Conservation (phyloP, 2,888 invertebrate genomes). For the Cephus spinipes region DNA sequence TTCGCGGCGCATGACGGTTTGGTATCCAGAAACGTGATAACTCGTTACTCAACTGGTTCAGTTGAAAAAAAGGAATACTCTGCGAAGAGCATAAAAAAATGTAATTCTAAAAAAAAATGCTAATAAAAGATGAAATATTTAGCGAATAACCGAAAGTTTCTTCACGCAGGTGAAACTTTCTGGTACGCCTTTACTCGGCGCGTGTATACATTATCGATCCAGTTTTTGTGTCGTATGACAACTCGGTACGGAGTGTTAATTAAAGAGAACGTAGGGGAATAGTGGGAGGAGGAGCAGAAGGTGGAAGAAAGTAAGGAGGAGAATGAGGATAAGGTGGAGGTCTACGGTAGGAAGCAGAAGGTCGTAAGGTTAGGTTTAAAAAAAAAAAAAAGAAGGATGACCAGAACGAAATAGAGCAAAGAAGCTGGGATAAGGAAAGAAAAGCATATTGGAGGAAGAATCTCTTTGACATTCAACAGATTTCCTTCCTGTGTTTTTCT, state of each 20-base stretch:
- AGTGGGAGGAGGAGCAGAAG: background rate
- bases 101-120: too few species aligned
- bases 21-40: background rate
- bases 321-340: background rate
- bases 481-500: background rate
- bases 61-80: background rate
- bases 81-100: background rate
- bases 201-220: constrained; percentile 45
- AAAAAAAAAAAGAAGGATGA: background rate
- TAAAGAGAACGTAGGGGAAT: constrained; percentile 31
- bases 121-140: background rate
- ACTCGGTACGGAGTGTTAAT: constrained; percentile 57
- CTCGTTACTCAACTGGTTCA: background rate
- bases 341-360: background rate
- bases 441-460: background rate
- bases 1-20: background rate
- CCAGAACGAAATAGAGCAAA: background rate
- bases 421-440: background rate
- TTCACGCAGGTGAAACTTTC: constrained; percentile 1
- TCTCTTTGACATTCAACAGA: background rate
- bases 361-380: background rate
- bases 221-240: constrained; percentile 56
- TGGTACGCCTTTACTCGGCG: constrained; percentile 4
- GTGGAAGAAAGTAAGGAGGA: background rate
- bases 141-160: background rate